Evolutionary conservation across 1,140 invertebrate genomes (phyloP).

Genomic region (Drosophila miranda): DNA sequence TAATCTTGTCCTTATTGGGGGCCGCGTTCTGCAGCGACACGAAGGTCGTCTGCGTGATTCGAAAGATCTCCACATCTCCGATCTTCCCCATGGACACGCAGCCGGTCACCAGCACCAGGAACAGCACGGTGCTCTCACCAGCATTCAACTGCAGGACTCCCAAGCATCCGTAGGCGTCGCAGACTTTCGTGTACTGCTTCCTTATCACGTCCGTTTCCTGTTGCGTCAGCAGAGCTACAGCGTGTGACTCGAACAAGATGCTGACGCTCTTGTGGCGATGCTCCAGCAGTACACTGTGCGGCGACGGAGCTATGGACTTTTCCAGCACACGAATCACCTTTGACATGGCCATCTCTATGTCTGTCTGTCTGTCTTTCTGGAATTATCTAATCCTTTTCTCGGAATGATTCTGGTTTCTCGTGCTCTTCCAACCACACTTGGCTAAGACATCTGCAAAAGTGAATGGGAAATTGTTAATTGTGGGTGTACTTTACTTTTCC

Average conservation of each 20-base stretch:
- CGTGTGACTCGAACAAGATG: constrained; percentile 94
- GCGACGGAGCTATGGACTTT: constrained; percentile 91
- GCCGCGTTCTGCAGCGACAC: constrained; percentile 90
- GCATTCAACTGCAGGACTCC: constrained; percentile 94
- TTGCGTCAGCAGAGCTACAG: constrained; percentile 88
- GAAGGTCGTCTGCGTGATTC: constrained; percentile 95
- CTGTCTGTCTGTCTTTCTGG: not conserved
- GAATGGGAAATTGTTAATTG: constrained; percentile 26
- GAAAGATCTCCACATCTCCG: constrained; percentile 95
- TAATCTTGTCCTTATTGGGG: constrained; percentile 90
- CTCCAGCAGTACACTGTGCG: constrained; percentile 95
- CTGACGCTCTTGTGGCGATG: constrained; percentile 91
- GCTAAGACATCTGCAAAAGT: constrained; percentile 55
- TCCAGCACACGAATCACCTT: constrained; percentile 95
- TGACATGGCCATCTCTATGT: constrained; percentile 91
- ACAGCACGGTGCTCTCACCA: constrained; percentile 91
- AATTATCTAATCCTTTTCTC: constrained; percentile 17
- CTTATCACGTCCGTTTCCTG: constrained; percentile 94
- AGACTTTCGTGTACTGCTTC: constrained; percentile 92
- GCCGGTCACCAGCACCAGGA: constrained; percentile 95
- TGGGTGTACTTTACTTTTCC: constrained; percentile 11
- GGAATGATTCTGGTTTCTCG: constrained; percentile 17
- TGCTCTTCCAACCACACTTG: constrained; percentile 24
- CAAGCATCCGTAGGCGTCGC: constrained; percentile 96
- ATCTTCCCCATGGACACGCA: constrained; percentile 98